Evolutionary conservation across 64 coral and sea anemone species (phyloP), one percentile per base, ranked within the genome.

Genomic region (Astreopora myriophthalma): DNA sequence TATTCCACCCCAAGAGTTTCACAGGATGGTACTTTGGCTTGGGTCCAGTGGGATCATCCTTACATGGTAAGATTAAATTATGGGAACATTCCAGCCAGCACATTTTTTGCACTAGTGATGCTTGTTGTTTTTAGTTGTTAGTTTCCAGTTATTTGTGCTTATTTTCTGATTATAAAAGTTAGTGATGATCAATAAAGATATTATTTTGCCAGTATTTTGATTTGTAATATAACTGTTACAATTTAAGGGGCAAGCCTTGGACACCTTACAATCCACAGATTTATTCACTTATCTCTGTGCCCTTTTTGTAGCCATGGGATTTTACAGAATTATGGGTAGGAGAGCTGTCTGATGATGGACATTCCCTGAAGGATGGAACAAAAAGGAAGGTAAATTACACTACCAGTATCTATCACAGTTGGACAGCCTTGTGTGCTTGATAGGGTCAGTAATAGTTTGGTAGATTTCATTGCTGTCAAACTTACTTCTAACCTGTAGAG

Each of bases 1-100:
- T 98, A 95, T 93, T 83, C 96, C 9, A 93, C 96, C 51, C 96
- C 96, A 90, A 79, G 86, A 75, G 86, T 93, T 66, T 95, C 96
- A 30, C 73, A 80, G 31, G 30, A 19, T 32, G 96, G 96, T 3
- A 80, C 71, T 20, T 71, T 98, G 87, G 82, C 87, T 12, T 98
- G 93, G 93, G 66, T 98, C 6, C 90, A 98, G 34, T 98, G 96
- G 96, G 73, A 87, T 32, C 96, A 98, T 74, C 96, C 96, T 12
- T 95, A 98, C 25, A 98, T 98, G 96, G 96, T 98, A 89, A 55
- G 42, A 22, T 46, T 24, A 23, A 14, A 1, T 22, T 44, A 8
- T 44, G 40, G n/a, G n/a, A n/a, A n/a, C n/a, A n/a, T n/a, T n/a
- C n/a, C n/a, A n/a, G n/a, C n/a, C n/a, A n/a, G n/a, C n/a, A n/a